A percentile compares a stretch with the other conserved stretches of the same genome.
phyloP scores from a whole-genome alignment of 2,888 invertebrate genomes.

The Tenthredo amoena region DNA sequence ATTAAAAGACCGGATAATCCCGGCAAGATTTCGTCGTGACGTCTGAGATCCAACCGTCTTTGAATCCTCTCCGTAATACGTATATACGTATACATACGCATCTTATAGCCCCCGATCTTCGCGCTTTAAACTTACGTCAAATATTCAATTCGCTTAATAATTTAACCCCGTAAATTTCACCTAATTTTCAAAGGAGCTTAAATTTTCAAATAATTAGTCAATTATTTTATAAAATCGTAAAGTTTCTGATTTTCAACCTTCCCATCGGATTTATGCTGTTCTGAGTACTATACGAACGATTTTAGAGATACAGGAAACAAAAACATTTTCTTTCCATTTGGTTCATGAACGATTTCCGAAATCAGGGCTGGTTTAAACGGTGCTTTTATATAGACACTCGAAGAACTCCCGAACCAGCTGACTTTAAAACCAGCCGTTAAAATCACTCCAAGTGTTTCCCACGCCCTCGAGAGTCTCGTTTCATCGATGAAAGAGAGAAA shows the following conservation, averaged over 20 bases:
- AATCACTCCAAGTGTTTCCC: conserved; percentile 27
- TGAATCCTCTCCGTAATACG: neutral
- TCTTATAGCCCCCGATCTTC: neutral
- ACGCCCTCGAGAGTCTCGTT: conserved; percentile 39
- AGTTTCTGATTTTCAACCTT: too few relatives aligned
- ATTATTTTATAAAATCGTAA: too few relatives aligned
- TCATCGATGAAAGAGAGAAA: conserved; percentile 22
- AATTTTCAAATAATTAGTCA: too few relatives aligned
- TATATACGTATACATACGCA: too few relatives aligned
- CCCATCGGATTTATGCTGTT: too few relatives aligned
- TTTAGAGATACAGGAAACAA: neutral
- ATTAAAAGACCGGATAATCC: conserved; percentile 39
- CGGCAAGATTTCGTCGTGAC: conserved; percentile 35
- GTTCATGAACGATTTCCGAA: conserved; percentile 4
- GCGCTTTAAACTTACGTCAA: neutral
- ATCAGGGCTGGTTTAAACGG: neutral
- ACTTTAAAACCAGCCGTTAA: conserved; percentile 26
- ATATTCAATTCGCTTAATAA: conserved; percentile 11
- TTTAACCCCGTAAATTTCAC: neutral
- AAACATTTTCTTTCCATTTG: conserved; percentile 10
- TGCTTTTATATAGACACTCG: neutral
- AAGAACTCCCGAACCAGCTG: neutral
- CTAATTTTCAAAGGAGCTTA: neutral
- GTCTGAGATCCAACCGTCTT: conserved; percentile 19
- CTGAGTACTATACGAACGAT: too few relatives aligned